Percentiles rank a stretch among this genome's conserved stretches.
Conservation (phyloP, 2,888 invertebrate genomes). For the Papilio demoleus region DNA sequence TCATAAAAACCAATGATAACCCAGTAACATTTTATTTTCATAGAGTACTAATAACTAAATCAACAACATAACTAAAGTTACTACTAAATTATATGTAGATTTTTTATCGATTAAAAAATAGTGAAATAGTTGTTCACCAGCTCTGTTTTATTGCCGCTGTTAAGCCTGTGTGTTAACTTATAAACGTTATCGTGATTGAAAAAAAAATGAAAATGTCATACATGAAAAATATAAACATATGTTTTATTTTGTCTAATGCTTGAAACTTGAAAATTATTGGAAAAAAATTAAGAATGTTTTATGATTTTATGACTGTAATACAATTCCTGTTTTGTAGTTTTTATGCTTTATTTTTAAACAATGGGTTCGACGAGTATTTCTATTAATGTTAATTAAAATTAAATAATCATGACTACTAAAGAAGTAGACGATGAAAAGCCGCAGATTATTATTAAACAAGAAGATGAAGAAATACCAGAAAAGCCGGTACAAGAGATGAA, state of each 20-base stretch:
- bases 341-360: not conserved
- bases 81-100: too few relatives aligned
- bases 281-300: not conserved
- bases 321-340: not conserved
- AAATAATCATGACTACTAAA: constrained; percentile 29
- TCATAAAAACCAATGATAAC: too few relatives aligned
- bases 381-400: not conserved
- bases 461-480: constrained; percentile 10
- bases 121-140: too few relatives aligned
- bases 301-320: not conserved
- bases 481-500: constrained; percentile 26
- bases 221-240: not conserved
- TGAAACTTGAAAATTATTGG: too few relatives aligned
- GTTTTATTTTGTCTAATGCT: too few relatives aligned
- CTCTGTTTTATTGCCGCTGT: too few relatives aligned
- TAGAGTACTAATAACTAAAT: too few relatives aligned
- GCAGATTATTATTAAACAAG: not conserved
- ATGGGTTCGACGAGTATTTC: constrained; percentile 1
- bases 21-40: too few relatives aligned
- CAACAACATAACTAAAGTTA: too few relatives aligned
- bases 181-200: not conserved
- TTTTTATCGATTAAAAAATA: too few relatives aligned
- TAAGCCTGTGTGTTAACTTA: too few relatives aligned
- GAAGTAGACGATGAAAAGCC: constrained; percentile 44
- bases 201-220: constrained; percentile 1